phyloP scores from a whole-genome alignment of 2,113 vertebrate genomes.

The Carlito syrichta region DNA sequence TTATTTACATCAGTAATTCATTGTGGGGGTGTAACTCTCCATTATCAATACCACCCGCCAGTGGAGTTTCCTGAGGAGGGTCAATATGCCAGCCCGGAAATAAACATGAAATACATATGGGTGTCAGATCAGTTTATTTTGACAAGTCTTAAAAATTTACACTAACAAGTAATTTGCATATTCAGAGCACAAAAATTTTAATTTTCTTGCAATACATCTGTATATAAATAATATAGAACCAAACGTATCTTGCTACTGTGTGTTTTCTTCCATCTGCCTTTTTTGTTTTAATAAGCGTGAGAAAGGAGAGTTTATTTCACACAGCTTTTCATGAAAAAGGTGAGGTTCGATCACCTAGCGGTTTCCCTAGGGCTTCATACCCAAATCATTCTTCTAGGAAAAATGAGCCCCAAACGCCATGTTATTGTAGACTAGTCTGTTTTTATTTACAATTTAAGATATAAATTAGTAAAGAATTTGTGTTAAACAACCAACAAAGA shows the following conservation, averaged over 20 bases:
- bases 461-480: constrained; percentile 99
- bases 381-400: constrained; percentile 27
- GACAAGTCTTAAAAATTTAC: neutral
- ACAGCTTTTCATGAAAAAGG: constrained; percentile 15
- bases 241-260: neutral
- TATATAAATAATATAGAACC: constrained; percentile 33
- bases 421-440: constrained; percentile 88
- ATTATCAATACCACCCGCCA: neutral
- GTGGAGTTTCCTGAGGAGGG: neutral
- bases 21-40: neutral
- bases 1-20: neutral
- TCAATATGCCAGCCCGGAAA: constrained; percentile 23
- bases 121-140: constrained; percentile 37
- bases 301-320: constrained; percentile 8
- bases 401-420: constrained; percentile 75
- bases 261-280: neutral
- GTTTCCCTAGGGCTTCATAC: neutral
- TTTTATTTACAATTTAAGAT: constrained; percentile 99
- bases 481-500: constrained; percentile 92
- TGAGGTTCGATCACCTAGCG: neutral
- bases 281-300: neutral
- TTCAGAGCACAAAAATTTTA: neutral
- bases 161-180: constrained; percentile 35
- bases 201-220: neutral
- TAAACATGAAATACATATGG: neutral